phyloP scores from a whole-genome alignment of 2,888 invertebrate genomes.

The Conus canariensis region DNA sequence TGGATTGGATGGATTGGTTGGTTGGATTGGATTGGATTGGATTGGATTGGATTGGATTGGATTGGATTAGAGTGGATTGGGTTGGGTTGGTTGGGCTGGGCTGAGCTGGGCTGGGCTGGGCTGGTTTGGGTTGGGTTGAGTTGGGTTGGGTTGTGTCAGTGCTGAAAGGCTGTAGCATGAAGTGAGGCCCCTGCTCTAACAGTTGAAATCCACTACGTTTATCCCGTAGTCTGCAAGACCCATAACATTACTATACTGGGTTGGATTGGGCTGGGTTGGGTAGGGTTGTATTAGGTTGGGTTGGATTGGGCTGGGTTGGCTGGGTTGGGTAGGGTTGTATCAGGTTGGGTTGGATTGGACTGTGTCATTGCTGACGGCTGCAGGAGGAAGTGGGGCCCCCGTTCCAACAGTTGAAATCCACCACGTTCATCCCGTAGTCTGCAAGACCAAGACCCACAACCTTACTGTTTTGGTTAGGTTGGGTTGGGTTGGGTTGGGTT shows the following conservation, averaged over 20 bases:
- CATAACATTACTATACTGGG: no score
- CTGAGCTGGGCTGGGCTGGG: no score
- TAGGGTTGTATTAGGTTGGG: no score
- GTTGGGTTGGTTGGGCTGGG: not conserved
- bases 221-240: conserved; percentile 55
- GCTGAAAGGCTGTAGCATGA: conserved; percentile 82
- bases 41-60: not conserved
- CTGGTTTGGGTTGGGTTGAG: not conserved
- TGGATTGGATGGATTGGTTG: not conserved
- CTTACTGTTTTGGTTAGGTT: not conserved
- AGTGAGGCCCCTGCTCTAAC: conserved; percentile 92
- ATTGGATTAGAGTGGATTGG: not conserved
- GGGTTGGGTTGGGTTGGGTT: not conserved
- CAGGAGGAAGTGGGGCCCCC: conserved; percentile 92
- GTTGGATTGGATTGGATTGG: not conserved
- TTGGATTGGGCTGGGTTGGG: no score
- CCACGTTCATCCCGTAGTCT: conserved; percentile 67
- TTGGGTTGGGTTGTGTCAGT: not conserved
- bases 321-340: no score
- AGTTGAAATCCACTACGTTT: conserved; percentile 84
- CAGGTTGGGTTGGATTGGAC: no score
- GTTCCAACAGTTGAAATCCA: conserved; percentile 89
- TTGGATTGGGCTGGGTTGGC: no score
- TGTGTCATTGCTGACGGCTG: conserved; percentile 86
- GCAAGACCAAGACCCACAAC: not conserved